Evolutionary conservation across 2,113 vertebrate genomes (phyloP).

Genomic region (Muscicapa adusta): DNA sequence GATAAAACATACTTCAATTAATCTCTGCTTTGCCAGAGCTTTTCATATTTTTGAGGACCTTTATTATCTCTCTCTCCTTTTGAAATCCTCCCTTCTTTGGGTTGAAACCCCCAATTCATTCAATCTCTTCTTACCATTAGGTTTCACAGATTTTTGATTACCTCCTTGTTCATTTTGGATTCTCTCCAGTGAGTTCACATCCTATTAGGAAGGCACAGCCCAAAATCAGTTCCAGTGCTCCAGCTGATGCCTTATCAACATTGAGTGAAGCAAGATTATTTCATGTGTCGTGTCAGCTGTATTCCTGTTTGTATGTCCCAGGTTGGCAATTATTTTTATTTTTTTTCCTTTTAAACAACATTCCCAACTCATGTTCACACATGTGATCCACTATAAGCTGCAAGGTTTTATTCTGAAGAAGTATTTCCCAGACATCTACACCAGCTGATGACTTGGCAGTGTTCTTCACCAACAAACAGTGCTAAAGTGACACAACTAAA

Average conservation of each 20-base stretch:
- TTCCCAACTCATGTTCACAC: conserved; percentile 20
- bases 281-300: conserved; percentile 39
- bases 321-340: neutral
- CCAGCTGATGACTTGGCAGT: neutral
- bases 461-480: neutral
- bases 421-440: neutral
- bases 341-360: neutral
- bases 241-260: conserved; percentile 59
- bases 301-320: neutral
- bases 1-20: neutral
- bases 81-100: neutral
- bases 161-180: neutral
- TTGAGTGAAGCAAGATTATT: conserved; percentile 54
- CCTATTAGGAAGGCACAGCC: neutral
- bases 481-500: neutral
- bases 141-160: neutral
- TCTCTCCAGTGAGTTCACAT: conserved; percentile 8
- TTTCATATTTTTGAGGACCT: neutral
- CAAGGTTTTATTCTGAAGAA: neutral
- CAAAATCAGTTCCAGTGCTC: conserved; percentile 4
- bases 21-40: neutral
- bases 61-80: neutral
- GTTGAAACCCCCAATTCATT: neutral
- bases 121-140: neutral
- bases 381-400: neutral